Base-by-base conservation (phyloP, 2,113 vertebrate species). In the Semnopithecus entellus region DNA sequence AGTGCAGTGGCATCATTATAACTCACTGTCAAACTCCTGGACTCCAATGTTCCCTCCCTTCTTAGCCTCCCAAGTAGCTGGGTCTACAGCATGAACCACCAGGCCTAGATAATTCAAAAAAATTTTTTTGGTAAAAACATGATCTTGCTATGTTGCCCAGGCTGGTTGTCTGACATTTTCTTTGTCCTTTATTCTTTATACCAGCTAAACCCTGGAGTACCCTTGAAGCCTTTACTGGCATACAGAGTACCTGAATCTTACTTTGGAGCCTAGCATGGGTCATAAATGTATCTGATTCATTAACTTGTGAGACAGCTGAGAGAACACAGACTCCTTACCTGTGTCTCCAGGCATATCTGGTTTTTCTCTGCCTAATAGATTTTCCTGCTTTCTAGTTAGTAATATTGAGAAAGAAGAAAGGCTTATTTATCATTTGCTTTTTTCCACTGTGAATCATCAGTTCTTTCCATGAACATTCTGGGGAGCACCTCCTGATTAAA, bases 321-420 rank as follows among this genome's bases (percentile, higher is more conserved):
- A 80, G 73, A 91, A 97, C 73, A 78, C 87, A 95, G 96, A 61
- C 87, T 45, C 79, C 70, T 52, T 45, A 66, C 27, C 76, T 94
- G 40, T 91, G 91, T 93, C 66, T 89, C 68, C 4, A 83, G 89
- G 73, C 0, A 0, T 30, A 45, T 93, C 79, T 97, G 73, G 61
- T 92, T 90, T 88, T 59, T 84, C 84, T 94, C 35, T 76, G 91
- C 79, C 75, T 95, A 52, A 80, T 91, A 80, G 61, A 94, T 94
- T 79, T 88, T 32, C 25, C 59, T 85, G 86, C 73, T 87, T 90
- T 92, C 55, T 72, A 90, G 64, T 32, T 68, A 66, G 57, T 81
- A 32, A 66, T 81, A 70, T 50, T 79, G 45, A 93, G 52, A 73
- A 38, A 90, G 25, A 87, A 95, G 68, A 96, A 90, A 88, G 90